These are phyloP conservation scores for Opisthocomus hoazin DNA, from an alignment of 2,113 vertebrate genomes.

Conservation along the genomic window DNA sequence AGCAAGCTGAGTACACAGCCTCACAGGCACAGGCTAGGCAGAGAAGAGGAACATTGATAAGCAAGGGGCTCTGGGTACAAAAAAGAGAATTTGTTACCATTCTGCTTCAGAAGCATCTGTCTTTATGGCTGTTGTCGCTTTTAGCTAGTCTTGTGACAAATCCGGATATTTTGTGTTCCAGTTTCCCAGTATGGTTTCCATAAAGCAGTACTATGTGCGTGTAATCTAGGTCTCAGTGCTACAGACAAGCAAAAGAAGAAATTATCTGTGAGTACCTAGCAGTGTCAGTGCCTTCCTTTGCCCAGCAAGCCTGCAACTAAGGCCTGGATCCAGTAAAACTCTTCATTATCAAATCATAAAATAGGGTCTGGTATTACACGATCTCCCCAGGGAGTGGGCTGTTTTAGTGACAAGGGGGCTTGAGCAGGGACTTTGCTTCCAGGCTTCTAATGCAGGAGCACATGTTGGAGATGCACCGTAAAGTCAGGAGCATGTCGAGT, in stretches of 20 bases:
- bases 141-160: not conserved
- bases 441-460: not conserved
- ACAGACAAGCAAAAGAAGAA: not conserved
- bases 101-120: not conserved
- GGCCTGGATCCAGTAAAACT: not conserved
- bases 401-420: not conserved
- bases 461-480: not conserved
- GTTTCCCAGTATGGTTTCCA: not conserved
- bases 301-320: not conserved
- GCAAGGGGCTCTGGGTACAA: not conserved
- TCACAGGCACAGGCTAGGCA: not conserved
- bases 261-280: not conserved
- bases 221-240: not conserved
- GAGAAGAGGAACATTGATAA: not conserved
- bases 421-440: not conserved
- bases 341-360: not conserved
- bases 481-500: not conserved
- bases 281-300: not conserved
- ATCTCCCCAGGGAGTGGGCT: fast-evolving
- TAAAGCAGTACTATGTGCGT: not conserved
- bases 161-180: not conserved
- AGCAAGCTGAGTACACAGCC: not conserved
- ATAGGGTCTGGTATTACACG: not conserved
- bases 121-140: not conserved
- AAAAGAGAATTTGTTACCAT: not conserved